Conservation (phyloP, 2,888 invertebrate species). For the Lamproptera curius region DNA sequence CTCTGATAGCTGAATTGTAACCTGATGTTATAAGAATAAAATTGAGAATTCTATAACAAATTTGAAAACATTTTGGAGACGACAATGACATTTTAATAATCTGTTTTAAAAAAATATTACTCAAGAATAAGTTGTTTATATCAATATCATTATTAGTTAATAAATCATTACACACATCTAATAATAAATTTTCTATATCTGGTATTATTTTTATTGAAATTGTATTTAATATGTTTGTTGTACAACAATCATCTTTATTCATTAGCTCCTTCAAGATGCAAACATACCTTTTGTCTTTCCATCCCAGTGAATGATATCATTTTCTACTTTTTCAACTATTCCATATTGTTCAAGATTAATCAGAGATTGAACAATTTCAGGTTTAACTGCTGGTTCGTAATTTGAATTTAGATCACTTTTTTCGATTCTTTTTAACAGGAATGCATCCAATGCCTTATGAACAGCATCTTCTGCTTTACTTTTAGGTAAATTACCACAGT, state of each 20-base stretch:
- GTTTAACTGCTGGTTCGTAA: conserved; percentile 37
- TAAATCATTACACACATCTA: conserved; percentile 36
- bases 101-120: conserved; percentile 31
- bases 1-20: conserved; percentile 40
- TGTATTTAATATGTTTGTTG: conserved; percentile 36
- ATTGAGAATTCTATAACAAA: conserved; percentile 50
- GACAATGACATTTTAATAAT: conserved; percentile 42
- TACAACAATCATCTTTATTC: conserved; percentile 24
- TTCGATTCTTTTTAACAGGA: conserved; percentile 46
- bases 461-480: conserved; percentile 22
- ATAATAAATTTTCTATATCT: conserved; percentile 48
- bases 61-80: conserved; percentile 57
- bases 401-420: conserved; percentile 39
- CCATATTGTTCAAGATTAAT: conserved; percentile 48
- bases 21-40: conserved; percentile 49
- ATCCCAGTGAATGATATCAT: conserved; percentile 49
- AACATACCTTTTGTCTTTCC: conserved; percentile 30
- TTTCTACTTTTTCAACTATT: conserved; percentile 32
- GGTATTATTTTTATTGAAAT: conserved; percentile 52
- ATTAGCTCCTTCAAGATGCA: conserved; percentile 44
- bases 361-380: conserved; percentile 57
- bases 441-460: conserved; percentile 48
- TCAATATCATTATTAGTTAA: conserved; percentile 32
- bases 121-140: conserved; percentile 31
- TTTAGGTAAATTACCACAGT: conserved; percentile 27